phyloP scores from a whole-genome alignment of 1,140 invertebrate genomes.

The Cyphomyrmex costatus region DNA sequence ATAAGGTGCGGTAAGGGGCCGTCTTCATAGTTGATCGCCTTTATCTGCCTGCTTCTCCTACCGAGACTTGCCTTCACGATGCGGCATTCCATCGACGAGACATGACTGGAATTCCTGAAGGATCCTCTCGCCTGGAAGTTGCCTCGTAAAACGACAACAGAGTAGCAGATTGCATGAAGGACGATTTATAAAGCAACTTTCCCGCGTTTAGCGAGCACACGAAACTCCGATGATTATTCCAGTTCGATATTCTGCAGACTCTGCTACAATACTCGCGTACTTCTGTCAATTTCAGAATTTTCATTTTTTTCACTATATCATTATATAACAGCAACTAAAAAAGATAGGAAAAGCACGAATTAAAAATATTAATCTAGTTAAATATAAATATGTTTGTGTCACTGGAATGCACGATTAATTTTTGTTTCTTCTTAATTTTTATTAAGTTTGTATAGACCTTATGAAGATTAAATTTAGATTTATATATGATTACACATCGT shows the following conservation, averaged over 20 bases:
- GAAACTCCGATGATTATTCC: conserved; percentile 21
- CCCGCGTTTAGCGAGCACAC: conserved; percentile 8
- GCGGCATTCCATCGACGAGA: conserved; percentile 59
- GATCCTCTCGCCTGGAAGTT: conserved; percentile 40
- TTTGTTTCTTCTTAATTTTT: not conserved
- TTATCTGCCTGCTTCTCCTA: conserved; percentile 41
- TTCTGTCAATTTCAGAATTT: conserved; percentile 9
- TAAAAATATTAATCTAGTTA: not conserved
- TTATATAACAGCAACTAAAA: not conserved
- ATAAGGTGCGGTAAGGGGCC: conserved; percentile 64
- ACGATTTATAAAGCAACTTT: conserved; percentile 54
- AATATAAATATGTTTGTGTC: not conserved
- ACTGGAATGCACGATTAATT: not conserved
- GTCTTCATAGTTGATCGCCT: conserved; percentile 64
- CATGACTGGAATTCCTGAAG: conserved; percentile 65
- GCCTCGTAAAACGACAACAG: conserved; percentile 61
- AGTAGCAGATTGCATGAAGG: conserved; percentile 32
- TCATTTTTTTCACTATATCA: not conserved
- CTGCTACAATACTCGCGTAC: not conserved
- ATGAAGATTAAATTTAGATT: not conserved
- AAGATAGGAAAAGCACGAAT: not conserved
- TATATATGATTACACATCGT: no score
- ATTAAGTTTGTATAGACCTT: not conserved
- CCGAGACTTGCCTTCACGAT: conserved; percentile 28
- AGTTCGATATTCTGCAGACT: not conserved